These are phyloP conservation scores for Tragopan temminckii DNA, from an alignment of 2,797 vertebrate genomes.

Conservation along the genomic window DNA sequence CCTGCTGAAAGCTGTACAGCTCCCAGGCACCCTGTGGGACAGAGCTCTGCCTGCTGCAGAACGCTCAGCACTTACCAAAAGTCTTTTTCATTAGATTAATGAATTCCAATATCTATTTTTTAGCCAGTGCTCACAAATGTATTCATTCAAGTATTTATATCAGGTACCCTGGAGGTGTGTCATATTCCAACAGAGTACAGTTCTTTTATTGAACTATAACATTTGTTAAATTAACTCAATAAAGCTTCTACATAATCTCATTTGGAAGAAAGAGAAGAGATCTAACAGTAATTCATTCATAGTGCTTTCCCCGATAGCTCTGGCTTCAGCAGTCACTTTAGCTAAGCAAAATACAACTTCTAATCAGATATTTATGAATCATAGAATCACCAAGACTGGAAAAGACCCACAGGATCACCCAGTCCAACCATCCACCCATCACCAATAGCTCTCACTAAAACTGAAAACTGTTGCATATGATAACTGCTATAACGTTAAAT, in stretches of 20 bases:
- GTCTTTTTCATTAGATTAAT: background rate
- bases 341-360: conserved; percentile 4
- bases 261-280: background rate
- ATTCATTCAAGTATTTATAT: background rate
- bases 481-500: background rate
- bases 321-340: background rate
- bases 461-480: too few relatives aligned
- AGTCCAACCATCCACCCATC: too few relatives aligned
- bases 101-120: background rate
- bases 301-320: background rate
- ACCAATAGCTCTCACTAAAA: too few relatives aligned
- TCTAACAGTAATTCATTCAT: background rate
- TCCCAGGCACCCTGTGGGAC: background rate
- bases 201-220: conserved; percentile 1
- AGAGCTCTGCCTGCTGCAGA: background rate
- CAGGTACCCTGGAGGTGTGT: conserved; percentile 8
- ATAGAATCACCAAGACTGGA: too few relatives aligned
- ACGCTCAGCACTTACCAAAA: background rate
- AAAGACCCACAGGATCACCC: too few relatives aligned
- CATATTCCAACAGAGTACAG: background rate
- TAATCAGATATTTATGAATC: background rate
- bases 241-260: background rate
- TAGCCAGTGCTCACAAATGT: background rate
- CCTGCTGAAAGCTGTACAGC: accelerated
- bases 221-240: conserved; percentile 5